Conservation (phyloP, 2,888 invertebrate genomes). For the Cerastis leucographa region DNA sequence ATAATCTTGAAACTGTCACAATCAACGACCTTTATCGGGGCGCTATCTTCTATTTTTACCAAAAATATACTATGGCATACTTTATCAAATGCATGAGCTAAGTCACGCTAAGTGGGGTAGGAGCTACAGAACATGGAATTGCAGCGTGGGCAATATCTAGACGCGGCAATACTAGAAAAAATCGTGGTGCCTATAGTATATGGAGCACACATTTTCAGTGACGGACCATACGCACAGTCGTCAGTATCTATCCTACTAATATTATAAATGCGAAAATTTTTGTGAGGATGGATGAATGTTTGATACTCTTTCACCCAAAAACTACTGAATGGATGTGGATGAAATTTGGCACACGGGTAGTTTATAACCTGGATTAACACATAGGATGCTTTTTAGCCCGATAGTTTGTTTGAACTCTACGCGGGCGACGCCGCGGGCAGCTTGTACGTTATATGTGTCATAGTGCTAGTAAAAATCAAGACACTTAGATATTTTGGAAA, state of each 20-base stretch:
- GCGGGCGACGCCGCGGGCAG: too few relatives aligned
- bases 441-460: neutral
- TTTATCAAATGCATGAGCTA: conserved; percentile 62
- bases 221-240: too few relatives aligned
- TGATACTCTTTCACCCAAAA: too few relatives aligned
- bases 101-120: conserved; percentile 64
- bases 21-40: conserved; percentile 31
- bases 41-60: conserved; percentile 43
- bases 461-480: neutral
- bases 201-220: neutral
- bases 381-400: too few relatives aligned
- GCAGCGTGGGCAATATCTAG: neutral
- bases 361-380: too few relatives aligned
- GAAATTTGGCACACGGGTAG: too few relatives aligned
- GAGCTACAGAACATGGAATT: neutral
- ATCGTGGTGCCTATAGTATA: neutral
- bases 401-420: too few relatives aligned
- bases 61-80: conserved; percentile 36
- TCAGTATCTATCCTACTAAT: too few relatives aligned
- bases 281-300: too few relatives aligned
- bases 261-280: too few relatives aligned
- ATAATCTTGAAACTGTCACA: conserved; percentile 47
- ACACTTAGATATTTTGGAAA: neutral
- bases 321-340: too few relatives aligned
- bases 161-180: neutral